Percentiles rank a stretch among this genome's conserved stretches.
Evolutionary conservation across 2,888 invertebrate species (phyloP).

Genomic region (Gryllus longicercus): DNA sequence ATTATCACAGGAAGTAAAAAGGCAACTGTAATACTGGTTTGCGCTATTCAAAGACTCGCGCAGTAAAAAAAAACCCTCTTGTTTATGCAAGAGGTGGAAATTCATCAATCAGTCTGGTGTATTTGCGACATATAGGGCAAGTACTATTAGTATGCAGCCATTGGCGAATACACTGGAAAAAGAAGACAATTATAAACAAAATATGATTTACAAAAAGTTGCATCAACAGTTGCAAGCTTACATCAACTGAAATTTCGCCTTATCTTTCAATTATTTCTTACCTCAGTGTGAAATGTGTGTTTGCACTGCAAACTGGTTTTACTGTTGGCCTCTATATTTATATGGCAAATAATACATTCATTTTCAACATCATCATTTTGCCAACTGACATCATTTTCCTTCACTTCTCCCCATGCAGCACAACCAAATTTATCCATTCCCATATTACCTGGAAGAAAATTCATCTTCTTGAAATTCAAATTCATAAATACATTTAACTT

Average conservation of each 20-base stretch:
- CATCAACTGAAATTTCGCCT: too few species aligned
- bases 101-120: constrained; percentile 36
- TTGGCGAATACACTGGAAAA: constrained; percentile 36
- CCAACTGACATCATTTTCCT: constrained; percentile 23
- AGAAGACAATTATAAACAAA: constrained; percentile 19
- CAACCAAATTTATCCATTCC: constrained; percentile 27
- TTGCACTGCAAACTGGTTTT: constrained; percentile 17
- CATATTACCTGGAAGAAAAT: constrained; percentile 7
- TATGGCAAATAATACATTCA: constrained; percentile 27
- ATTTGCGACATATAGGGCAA: constrained; percentile 36
- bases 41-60: too few species aligned
- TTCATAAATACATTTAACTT: too few species aligned
- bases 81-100: constrained; percentile 33
- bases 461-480: too few species aligned
- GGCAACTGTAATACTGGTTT: too few species aligned
- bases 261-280: not conserved
- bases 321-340: constrained; percentile 21
- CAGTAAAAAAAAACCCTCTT: too few species aligned
- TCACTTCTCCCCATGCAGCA: constrained; percentile 22
- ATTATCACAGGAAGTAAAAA: too few species aligned
- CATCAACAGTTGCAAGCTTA: too few species aligned
- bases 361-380: constrained; percentile 21
- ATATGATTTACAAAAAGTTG: too few species aligned
- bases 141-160: constrained; percentile 36
- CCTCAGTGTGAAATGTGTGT: constrained; percentile 30